These are phyloP conservation scores for Polypedilum pembai DNA, from an alignment of 1,140 invertebrate species.

Conservation along the genomic window DNA sequence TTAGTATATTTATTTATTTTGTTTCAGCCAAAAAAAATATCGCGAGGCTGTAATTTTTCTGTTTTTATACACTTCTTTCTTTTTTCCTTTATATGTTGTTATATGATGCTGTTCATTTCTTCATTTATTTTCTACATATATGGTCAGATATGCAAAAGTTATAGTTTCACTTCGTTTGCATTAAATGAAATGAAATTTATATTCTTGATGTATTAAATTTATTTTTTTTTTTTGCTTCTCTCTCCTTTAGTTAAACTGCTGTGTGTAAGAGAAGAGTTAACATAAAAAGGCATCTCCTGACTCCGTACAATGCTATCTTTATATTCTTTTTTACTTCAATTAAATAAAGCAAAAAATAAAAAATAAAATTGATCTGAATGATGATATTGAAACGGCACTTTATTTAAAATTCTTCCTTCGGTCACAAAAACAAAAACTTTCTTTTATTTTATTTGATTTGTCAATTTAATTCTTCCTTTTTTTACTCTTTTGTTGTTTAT, in stretches of 20 bases:
- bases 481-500: background rate
- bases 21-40: background rate
- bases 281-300: constrained; percentile 25
- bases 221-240: constrained; percentile 21
- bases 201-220: constrained; percentile 29
- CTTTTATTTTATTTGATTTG: background rate
- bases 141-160: constrained; percentile 28
- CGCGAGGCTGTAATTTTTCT: constrained; percentile 4
- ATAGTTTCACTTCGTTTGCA: constrained; percentile 28
- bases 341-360: constrained; percentile 22
- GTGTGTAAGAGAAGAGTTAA: background rate
- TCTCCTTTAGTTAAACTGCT: background rate
- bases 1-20: background rate
- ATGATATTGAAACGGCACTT: constrained; percentile 15
- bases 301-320: background rate
- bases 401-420: background rate
- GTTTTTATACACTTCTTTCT: constrained; percentile 8
- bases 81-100: too few relatives aligned
- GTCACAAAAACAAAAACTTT: background rate
- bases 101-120: constrained; percentile 28
- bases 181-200: constrained; percentile 29
- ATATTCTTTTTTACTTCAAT: background rate
- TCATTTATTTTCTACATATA: constrained; percentile 27
- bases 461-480: background rate
- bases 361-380: constrained; percentile 6